Evolutionary conservation across 2,888 invertebrate genomes (phyloP).

Genomic region (Gnatocerus cornutus): DNA sequence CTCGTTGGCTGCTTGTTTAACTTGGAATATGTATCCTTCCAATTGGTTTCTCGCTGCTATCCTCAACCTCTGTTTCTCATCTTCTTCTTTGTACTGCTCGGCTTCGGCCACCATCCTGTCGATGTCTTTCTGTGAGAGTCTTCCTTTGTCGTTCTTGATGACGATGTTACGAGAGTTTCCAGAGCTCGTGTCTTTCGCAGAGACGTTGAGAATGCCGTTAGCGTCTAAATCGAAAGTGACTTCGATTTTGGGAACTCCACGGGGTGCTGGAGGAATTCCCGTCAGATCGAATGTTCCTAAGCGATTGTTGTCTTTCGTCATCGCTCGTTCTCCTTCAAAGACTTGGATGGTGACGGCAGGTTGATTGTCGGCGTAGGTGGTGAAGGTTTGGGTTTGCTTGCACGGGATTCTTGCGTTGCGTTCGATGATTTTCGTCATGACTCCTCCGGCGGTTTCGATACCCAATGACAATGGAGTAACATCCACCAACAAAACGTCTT

Average conservation of each 20-base stretch:
- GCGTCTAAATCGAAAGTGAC: slow-evolving; percentile 84
- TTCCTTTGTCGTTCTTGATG: slow-evolving; percentile 88
- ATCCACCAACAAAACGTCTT: slow-evolving; percentile 82
- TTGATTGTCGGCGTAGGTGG: slow-evolving; percentile 81
- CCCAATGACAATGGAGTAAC: slow-evolving; percentile 81
- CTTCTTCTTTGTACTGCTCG: slow-evolving; percentile 82
- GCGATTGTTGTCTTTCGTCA: slow-evolving; percentile 34
- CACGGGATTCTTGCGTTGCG: slow-evolving; percentile 75
- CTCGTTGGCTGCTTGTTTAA: slow-evolving; percentile 79
- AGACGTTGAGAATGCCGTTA: slow-evolving; percentile 78
- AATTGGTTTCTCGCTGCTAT: slow-evolving; percentile 82
- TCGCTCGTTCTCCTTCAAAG: slow-evolving; percentile 82
- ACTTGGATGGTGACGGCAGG: slow-evolving; percentile 76
- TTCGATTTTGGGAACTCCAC: slow-evolving; percentile 80
- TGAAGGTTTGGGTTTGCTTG: slow-evolving; percentile 76
- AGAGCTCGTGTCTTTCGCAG: slow-evolving; percentile 75
- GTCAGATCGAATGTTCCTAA: slow-evolving; percentile 78
- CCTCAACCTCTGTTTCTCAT: slow-evolving; percentile 79
- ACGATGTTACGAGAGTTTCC: slow-evolving; percentile 83
- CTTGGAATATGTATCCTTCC: slow-evolving; percentile 79
- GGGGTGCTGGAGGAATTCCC: slow-evolving; percentile 81
- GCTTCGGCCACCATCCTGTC: slow-evolving; percentile 86
- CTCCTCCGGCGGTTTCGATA: slow-evolving; percentile 88
- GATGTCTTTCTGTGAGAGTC: slow-evolving; percentile 86
- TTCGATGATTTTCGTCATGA: slow-evolving; percentile 80